These are phyloP conservation scores for Rachycentron canadum DNA, from an alignment of 2,797 vertebrate species.

Conservation along the genomic window DNA sequence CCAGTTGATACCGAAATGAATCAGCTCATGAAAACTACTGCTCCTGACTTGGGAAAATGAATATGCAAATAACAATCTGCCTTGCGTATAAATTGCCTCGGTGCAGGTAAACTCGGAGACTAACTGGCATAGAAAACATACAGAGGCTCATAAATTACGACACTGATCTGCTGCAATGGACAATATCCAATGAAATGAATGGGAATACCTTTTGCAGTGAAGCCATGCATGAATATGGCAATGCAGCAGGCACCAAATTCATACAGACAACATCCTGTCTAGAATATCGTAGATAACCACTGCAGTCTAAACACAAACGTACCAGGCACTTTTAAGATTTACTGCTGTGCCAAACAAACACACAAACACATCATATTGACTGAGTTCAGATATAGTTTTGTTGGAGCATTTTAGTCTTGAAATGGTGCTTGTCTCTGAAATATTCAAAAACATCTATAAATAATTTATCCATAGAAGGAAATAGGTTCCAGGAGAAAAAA, in stretches of 20 bases:
- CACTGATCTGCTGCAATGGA: conserved; percentile 65
- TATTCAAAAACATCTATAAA: conserved; percentile 86
- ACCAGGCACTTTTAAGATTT: conserved; percentile 21
- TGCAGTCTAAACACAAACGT: conserved; percentile 60
- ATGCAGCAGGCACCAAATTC: conserved; percentile 75
- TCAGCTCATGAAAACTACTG: conserved; percentile 48
- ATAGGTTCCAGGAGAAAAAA: conserved; percentile 78
- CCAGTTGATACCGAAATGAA: conserved; percentile 39
- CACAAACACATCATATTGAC: conserved; percentile 20
- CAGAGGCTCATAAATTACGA: conserved; percentile 56
- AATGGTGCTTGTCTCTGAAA: conserved; percentile 83
- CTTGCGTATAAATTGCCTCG: conserved; percentile 62
- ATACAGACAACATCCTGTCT: conserved; percentile 67
- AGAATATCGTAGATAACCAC: conserved; percentile 60
- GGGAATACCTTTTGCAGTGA: conserved; percentile 64
- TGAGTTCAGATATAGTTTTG: conserved; percentile 64
- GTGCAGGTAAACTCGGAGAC: conserved; percentile 63
- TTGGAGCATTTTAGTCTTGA: conserved; percentile 74
- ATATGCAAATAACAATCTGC: conserved; percentile 61
- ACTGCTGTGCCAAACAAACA: conserved; percentile 20
- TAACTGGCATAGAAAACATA: conserved; percentile 27
- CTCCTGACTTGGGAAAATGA: conserved; percentile 42
- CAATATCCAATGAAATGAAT: conserved; percentile 52
- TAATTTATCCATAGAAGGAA: conserved; percentile 84
- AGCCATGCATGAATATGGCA: conserved; percentile 75